Percentiles rank a stretch among this genome's conserved stretches.
These are phyloP conservation scores for Oncopodura yosiiana DNA, from an alignment of 1,140 invertebrate genomes.

Conservation along the genomic window DNA sequence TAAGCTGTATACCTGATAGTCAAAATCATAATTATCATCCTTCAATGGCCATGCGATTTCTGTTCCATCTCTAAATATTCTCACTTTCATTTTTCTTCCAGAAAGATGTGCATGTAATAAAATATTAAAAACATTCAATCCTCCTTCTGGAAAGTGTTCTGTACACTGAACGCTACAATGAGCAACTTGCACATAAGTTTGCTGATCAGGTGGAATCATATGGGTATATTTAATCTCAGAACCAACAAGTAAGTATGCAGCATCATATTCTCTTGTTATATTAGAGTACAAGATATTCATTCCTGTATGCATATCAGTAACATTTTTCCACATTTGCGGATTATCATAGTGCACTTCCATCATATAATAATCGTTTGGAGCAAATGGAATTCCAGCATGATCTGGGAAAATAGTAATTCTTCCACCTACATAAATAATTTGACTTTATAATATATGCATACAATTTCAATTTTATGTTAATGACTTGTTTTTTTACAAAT, in stretches of 20 bases:
- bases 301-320: too few species aligned
- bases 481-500: too few species aligned
- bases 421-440: too few species aligned
- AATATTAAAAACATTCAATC: conserved; percentile 18
- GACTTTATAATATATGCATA: too few species aligned
- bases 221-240: background rate
- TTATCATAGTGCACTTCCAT: conserved; percentile 27
- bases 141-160: conserved; percentile 6
- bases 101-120: conserved; percentile 9
- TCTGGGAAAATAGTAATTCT: too few species aligned
- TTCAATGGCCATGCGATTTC: conserved; percentile 15
- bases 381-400: too few species aligned
- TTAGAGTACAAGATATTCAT: too few species aligned
- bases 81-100: conserved; percentile 5
- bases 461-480: too few species aligned
- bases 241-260: conserved; percentile 1
- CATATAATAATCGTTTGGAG: conserved; percentile 22
- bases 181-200: background rate
- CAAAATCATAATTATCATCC: conserved; percentile 19
- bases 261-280: conserved; percentile 24
- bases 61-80: conserved; percentile 6
- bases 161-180: conserved; percentile 20
- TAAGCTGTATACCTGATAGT: too few species aligned
- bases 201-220: conserved; percentile 12
- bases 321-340: too few species aligned